phyloP scores from a whole-genome alignment of 2,797 vertebrate genomes.

The Chaenodraco wilsoni region DNA sequence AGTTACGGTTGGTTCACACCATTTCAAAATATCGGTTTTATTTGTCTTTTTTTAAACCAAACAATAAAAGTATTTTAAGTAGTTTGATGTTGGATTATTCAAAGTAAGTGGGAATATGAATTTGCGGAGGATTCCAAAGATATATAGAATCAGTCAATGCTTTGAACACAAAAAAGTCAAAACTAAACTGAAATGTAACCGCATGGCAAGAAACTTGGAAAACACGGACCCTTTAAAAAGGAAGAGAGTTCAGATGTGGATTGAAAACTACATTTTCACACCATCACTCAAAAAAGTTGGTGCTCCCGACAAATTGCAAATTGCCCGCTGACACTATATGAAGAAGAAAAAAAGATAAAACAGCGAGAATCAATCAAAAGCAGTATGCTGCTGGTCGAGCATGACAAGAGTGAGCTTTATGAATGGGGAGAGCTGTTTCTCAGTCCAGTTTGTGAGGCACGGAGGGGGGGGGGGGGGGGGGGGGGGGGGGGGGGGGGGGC shows the following conservation, averaged over 20 bases:
- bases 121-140: neutral
- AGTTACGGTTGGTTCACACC: too few species aligned
- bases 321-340: conserved; percentile 1
- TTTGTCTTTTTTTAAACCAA: too few species aligned
- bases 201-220: neutral
- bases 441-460: conserved; percentile 58
- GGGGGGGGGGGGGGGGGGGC: conserved; percentile 4
- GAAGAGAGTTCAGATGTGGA: too few species aligned
- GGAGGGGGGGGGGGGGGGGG: conserved; percentile 1
- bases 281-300: neutral
- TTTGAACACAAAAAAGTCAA: neutral
- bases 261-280: neutral
- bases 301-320: conserved; percentile 30
- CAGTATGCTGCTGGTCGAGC: conserved; percentile 41
- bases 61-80: neutral
- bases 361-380: conserved; percentile 41
- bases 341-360: conserved; percentile 45
- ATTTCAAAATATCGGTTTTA: neutral
- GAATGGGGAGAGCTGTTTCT: conserved; percentile 68
- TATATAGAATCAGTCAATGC: neutral
- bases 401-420: conserved; percentile 65
- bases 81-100: neutral
- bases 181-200: too few species aligned
- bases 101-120: neutral
- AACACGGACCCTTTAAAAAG: conserved; percentile 14